Evolutionary conservation across 1,140 invertebrate species (phyloP).

Genomic region (Tyrophagus putrescentiae): DNA sequence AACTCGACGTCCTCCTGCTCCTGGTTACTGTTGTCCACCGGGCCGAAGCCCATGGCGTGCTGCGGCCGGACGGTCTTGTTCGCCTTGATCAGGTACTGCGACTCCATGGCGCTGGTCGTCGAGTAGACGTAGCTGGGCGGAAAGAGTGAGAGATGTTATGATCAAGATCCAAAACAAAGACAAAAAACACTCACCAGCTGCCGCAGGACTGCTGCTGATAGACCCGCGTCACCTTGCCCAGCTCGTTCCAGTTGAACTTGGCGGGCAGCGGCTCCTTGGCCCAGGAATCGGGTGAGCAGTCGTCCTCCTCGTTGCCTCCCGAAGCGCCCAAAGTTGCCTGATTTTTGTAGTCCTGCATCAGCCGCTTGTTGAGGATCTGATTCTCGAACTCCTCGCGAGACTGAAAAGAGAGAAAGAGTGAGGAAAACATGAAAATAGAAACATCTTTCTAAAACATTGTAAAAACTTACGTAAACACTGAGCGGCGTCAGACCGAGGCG

Average conservation of each 20-base stretch:
- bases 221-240: background rate
- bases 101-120: background rate
- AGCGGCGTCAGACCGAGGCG: no score
- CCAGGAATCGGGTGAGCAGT: background rate
- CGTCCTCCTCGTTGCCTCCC: background rate
- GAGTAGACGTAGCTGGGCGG: background rate
- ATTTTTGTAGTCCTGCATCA: background rate
- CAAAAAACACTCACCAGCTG: no score
- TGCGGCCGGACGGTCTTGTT: no score
- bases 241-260: background rate
- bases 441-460: no score
- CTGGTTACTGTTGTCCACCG: no score
- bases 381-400: background rate
- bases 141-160: no score
- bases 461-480: no score
- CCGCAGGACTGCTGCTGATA: background rate
- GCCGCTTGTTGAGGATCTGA: background rate
- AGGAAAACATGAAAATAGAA: no score
- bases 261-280: background rate
- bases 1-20: background rate
- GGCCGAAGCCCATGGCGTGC: no score
- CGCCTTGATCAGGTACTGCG: background rate
- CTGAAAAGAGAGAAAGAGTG: background rate
- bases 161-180: no score
- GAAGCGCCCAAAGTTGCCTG: background rate